These are phyloP conservation scores for Xestia c-nigrum DNA, from an alignment of 2,888 invertebrate species.

Conservation along the genomic window DNA sequence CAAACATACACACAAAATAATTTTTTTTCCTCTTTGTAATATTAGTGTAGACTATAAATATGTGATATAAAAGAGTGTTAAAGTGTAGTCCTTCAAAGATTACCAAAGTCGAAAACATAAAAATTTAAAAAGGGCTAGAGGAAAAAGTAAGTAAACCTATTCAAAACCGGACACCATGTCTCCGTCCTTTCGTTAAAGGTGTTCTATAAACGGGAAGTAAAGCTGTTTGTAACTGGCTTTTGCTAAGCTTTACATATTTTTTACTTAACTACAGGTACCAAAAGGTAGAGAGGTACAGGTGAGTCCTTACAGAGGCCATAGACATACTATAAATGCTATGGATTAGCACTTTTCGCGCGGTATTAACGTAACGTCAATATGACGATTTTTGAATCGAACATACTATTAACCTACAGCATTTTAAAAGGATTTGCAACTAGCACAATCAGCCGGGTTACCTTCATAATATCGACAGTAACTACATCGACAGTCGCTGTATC, in stretches of 20 bases:
- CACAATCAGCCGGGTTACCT: no score
- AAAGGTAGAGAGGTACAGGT: slow-evolving; percentile 25
- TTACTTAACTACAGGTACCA: not conserved
- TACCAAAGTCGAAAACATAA: not conserved
- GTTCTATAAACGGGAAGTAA: slow-evolving; percentile 23
- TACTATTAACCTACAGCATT: not conserved
- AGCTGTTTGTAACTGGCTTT: slow-evolving; percentile 26
- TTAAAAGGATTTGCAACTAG: no score
- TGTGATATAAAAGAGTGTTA: no score
- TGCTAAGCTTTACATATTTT: slow-evolving; percentile 23
- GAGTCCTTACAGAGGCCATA: not conserved
- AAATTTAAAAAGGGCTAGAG: not conserved
- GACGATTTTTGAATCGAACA: not conserved
- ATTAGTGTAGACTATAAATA: no score
- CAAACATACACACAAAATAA: no score
- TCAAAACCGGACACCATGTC: slow-evolving; percentile 7
- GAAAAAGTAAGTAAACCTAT: not conserved
- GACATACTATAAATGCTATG: no score
- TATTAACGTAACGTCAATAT: not conserved
- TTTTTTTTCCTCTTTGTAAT: no score
- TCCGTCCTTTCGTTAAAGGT: slow-evolving; percentile 19
- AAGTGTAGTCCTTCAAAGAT: not conserved
- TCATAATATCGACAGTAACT: no score
- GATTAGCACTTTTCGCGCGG: no score
- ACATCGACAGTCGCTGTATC: no score